Conservation (phyloP, 2,113 vertebrate genomes). For the Ivindomyrus marchei region DNA sequence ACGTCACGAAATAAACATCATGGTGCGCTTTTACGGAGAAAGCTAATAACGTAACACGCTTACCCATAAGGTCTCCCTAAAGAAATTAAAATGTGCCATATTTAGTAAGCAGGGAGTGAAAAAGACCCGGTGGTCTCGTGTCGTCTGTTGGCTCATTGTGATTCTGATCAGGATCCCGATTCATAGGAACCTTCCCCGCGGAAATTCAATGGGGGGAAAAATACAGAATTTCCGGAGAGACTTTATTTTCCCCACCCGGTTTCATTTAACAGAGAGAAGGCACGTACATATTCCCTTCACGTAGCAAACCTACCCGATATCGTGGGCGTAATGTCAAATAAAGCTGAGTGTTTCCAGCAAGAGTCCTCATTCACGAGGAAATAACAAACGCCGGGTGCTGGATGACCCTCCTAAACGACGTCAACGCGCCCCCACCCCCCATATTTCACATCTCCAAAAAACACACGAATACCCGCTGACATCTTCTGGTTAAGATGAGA, state of each 20-base stretch:
- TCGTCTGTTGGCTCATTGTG: conserved; percentile 24
- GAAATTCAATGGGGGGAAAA: conserved; percentile 19
- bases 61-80: neutral
- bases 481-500: neutral
- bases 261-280: neutral
- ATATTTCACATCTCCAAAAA: neutral
- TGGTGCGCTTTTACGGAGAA: neutral
- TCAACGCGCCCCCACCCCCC: neutral
- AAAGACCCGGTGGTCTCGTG: neutral
- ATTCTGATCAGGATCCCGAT: conserved; percentile 35
- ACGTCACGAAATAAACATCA: neutral
- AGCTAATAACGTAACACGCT: neutral
- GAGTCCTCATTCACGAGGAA: neutral
- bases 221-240: conserved; percentile 21
- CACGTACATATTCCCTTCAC: neutral
- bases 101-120: neutral
- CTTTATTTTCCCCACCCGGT: neutral
- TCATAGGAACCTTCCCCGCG: conserved; percentile 27
- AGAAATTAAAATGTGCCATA: neutral
- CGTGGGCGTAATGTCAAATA: neutral
- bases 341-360: neutral
- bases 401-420: neutral
- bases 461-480: neutral
- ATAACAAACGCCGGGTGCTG: neutral
- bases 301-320: neutral